These are phyloP conservation scores for Drosophila bunnanda DNA, from an alignment of 2,888 invertebrate genomes.

Conservation along the genomic window DNA sequence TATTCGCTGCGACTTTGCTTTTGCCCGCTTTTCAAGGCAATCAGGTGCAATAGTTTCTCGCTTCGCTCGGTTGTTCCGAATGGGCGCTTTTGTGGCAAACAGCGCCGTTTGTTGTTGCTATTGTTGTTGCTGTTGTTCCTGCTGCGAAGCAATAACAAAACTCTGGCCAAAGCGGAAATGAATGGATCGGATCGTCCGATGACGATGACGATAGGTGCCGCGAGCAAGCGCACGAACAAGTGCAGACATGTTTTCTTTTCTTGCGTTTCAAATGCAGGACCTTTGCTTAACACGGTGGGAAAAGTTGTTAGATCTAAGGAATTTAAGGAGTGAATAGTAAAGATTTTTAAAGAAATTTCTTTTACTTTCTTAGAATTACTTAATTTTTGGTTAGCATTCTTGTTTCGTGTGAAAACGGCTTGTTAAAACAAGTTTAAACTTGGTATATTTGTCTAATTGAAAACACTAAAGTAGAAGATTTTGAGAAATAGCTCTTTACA, in stretches of 20 bases:
- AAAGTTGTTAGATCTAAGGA: not conserved
- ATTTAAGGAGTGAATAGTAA: too few relatives aligned
- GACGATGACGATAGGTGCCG: slow-evolving; percentile 28
- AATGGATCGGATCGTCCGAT: slow-evolving; percentile 48
- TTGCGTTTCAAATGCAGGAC: slow-evolving; percentile 47
- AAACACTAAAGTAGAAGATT: too few relatives aligned
- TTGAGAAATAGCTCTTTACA: too few relatives aligned
- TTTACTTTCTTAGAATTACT: too few relatives aligned
- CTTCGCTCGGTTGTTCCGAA: slow-evolving; percentile 66
- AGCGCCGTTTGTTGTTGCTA: slow-evolving; percentile 17
- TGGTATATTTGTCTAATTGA: too few relatives aligned
- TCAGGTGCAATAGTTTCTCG: slow-evolving; percentile 73
- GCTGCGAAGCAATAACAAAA: slow-evolving; percentile 42
- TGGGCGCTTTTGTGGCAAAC: slow-evolving; percentile 60
- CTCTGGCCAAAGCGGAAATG: slow-evolving; percentile 70
- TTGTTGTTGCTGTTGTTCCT: slow-evolving; percentile 25
- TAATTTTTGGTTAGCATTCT: too few relatives aligned
- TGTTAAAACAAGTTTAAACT: too few relatives aligned
- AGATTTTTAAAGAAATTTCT: too few relatives aligned
- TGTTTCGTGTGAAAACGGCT: too few relatives aligned
- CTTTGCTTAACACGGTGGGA: not conserved
- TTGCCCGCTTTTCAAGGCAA: slow-evolving; percentile 71
- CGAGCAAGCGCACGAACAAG: slow-evolving; percentile 65
- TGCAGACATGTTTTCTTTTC: slow-evolving; percentile 66
- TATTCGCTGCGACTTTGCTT: slow-evolving; percentile 57